Conservation (phyloP, 2,797 vertebrate species). For the Myripristis murdjan region DNA sequence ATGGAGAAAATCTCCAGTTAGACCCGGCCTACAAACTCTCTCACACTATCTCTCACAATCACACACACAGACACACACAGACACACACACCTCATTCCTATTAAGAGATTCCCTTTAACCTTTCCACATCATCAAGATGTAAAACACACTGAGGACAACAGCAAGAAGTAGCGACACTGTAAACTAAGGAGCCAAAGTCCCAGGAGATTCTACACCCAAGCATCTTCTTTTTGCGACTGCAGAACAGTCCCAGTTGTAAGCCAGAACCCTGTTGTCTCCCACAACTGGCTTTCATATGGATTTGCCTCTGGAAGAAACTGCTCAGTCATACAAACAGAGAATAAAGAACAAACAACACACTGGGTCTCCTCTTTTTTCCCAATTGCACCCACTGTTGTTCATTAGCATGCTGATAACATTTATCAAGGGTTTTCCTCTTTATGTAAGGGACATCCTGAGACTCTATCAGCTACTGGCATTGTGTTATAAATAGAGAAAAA, state of each 20-base stretch:
- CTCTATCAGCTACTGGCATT: not conserved
- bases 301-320: constrained; percentile 15
- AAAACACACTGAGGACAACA: constrained; percentile 25
- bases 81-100: constrained; percentile 15
- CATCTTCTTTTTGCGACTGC: not conserved
- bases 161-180: constrained; percentile 20
- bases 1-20: constrained; percentile 46
- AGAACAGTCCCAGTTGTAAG: too few species aligned
- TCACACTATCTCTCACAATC: constrained; percentile 24
- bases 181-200: constrained; percentile 12
- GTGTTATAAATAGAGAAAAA: not conserved
- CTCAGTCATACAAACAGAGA: constrained; percentile 35
- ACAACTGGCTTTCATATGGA: constrained; percentile 33
- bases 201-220: constrained; percentile 7
- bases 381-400: not conserved
- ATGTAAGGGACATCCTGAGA: not conserved
- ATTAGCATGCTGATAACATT: constrained; percentile 3
- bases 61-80: constrained; percentile 28
- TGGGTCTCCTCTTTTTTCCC: constrained; percentile 19
- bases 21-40: not conserved
- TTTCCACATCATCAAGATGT: not conserved
- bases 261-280: constrained; percentile 4
- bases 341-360: constrained; percentile 55
- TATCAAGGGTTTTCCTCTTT: not conserved
- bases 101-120: constrained; percentile 29